Percentiles rank a stretch among this genome's conserved stretches.
These are phyloP conservation scores for Rhyacophila brunnea DNA, from an alignment of 1,140 invertebrate genomes.

Conservation along the genomic window DNA sequence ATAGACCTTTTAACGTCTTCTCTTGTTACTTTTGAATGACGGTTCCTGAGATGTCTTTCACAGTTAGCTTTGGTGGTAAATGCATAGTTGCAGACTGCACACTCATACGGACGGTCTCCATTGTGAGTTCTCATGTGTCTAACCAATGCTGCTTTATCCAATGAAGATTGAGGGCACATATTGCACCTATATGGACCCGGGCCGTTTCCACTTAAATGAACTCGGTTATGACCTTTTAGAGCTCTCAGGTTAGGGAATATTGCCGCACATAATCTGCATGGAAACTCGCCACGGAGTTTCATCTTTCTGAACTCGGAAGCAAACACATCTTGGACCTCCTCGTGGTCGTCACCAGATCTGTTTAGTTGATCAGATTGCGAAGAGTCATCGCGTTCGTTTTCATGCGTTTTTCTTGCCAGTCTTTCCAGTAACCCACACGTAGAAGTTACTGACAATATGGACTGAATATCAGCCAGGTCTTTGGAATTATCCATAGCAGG, in stretches of 20 bases:
- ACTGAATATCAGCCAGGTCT: slow-evolving; percentile 82
- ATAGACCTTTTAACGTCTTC: slow-evolving; percentile 85
- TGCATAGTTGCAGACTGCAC: slow-evolving; percentile 88
- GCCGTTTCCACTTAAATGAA: slow-evolving; percentile 68
- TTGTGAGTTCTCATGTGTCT: slow-evolving; percentile 92
- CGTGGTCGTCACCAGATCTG: slow-evolving; percentile 51
- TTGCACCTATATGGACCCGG: slow-evolving; percentile 84
- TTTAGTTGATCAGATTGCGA: slow-evolving; percentile 45
- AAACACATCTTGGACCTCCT: slow-evolving; percentile 78
- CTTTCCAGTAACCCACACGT: slow-evolving; percentile 62
- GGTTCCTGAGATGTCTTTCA: slow-evolving; percentile 85
- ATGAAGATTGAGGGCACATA: slow-evolving; percentile 86
- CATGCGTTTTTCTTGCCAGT: slow-evolving; percentile 47
- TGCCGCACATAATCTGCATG: slow-evolving; percentile 79
- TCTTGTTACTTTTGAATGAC: slow-evolving; percentile 79
- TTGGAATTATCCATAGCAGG: slow-evolving; percentile 52
- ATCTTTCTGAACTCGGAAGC: slow-evolving; percentile 77
- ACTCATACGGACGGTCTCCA: slow-evolving; percentile 92
- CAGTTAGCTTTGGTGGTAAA: slow-evolving; percentile 95
- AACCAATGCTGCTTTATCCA: slow-evolving; percentile 86
- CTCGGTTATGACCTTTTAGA: slow-evolving; percentile 83
- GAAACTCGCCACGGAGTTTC: slow-evolving; percentile 85
- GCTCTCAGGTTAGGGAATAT: slow-evolving; percentile 87
- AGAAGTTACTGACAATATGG: slow-evolving; percentile 74
- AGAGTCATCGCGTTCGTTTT: slow-evolving; percentile 44